Conservation (phyloP, 2,888 invertebrate genomes). For the Lucinisca nassula region DNA sequence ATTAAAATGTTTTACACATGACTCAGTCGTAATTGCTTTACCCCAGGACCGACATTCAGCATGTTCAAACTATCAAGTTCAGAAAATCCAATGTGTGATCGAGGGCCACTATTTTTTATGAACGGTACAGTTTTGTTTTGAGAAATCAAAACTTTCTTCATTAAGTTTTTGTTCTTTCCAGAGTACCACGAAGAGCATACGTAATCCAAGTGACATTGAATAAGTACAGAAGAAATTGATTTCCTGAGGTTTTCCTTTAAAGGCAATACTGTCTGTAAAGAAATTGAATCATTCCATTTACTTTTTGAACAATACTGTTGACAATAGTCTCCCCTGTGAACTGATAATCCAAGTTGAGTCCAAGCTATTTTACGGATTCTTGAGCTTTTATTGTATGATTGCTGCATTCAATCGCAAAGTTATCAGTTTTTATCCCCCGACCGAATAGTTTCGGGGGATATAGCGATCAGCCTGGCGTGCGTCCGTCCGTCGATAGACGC, state of each 20-base stretch:
- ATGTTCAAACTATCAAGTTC: not conserved
- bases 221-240: not conserved
- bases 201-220: not conserved
- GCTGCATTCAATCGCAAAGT: conserved; percentile 15
- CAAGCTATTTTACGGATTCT: not conserved
- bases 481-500: no score
- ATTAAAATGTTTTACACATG: not conserved
- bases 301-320: conserved; percentile 13
- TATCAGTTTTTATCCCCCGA: no score
- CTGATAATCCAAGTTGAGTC: conserved; percentile 14
- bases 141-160: not conserved
- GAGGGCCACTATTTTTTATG: not conserved
- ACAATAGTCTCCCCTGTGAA: conserved; percentile 16
- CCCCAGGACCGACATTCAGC: no score
- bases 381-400: conserved; percentile 3
- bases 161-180: not conserved
- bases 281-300: not conserved
- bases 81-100: not conserved
- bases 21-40: no score
- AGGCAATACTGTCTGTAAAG: conserved; percentile 23
- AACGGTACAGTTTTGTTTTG: not conserved
- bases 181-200: not conserved
- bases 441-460: no score
- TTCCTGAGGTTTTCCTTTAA: no score
- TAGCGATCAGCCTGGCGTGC: no score